Base-by-base conservation (phyloP, 2,888 invertebrate genomes). In the Fragum sueziense region DNA sequence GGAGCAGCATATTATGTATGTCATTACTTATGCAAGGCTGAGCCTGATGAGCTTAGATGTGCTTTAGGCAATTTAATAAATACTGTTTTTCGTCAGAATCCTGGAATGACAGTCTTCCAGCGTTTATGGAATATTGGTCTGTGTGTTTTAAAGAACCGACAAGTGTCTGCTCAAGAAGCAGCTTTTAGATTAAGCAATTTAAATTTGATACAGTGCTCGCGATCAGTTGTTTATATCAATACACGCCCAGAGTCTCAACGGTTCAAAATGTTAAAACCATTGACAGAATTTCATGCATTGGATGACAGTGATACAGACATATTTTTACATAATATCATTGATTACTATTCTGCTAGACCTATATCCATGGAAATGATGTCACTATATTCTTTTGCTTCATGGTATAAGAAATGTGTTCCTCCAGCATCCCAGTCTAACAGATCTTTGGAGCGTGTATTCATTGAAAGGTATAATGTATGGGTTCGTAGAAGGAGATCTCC, bases 1-100 rank as follows among this genome's bases (percentile, higher is more conserved):
- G 80, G 80, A 25, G 76, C 76, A 31, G 80, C 80, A 17, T 76
- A 70, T 62, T 80, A 80, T 80, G 76, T 80, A 29, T 80, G 80
- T 52, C 27, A 25, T 34, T 80, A 76, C 29, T 17, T 80, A 3
- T 79, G 76, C 33, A 73, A 80, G 51, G 69, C 76, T 4, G 80
- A 80, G 33, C 76, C 76, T 17, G 76, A 80, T 70, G 70, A 77
- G 9, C 51, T 80, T 7, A 77, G 71, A 59, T 68, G 62, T 69
- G 80, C 71, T 61, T 70, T 80, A 14, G 52, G 51, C 1, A 57
- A 62, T 41, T 47, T 73, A 11, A 75, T 82, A 27, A 33, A 67
- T 68, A 33, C 34, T 34, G 65, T 79, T 1, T 51, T 73, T 22
- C 22, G 31, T 9, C 22, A 59, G 47, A 75, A 73, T 47, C 70